Evolutionary conservation across 2,888 invertebrate genomes (phyloP), one percentile per base, ranked within the genome.

Genomic region (Cheilosia pagana): DNA sequence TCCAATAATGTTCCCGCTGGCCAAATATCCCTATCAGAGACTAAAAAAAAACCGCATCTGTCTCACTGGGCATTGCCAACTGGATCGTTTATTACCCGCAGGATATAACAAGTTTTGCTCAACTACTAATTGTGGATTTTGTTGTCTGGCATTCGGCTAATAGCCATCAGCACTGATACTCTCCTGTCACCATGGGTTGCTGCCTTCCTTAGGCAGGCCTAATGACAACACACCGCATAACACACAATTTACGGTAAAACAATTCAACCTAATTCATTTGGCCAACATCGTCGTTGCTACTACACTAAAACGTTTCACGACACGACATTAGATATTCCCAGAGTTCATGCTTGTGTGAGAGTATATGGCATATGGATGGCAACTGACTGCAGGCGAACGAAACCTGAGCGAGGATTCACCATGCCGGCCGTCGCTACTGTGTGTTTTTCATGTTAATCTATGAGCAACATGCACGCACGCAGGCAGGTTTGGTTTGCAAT

Each of bases 241-340:
- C 53, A 50, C 25, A 62, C 52, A 53, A 53, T 23, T 55, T 19
- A 53, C 31, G 62, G 53, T 25, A 55, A 57, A 65, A 35, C 48
- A 50, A 65, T 55, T 57, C 50, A 57, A 50, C 39, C 39, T 50
- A 57, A 65, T 65, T 50, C 57, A 48, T 57, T 75, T 48, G 35
- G 12, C 12, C 1, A 28, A 28, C 19, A 35, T 50, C 23, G 7
- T 8, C 35, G 10, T 16, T 16, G 35, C 39, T 50, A 6, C 4
- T 35, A 25, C 25, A 48, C 57, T 50, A 19, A 41, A 65, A 65
- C 48, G 53, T 35, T 43, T 60, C 52, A 23, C 59, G 28, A 53
- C 59, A 76, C 52, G 67, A 59, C 67, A 39, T 21, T 57, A 59
- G 53, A 43, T 35, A 28, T 23, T 28, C 1, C 31, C 28, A 45